Base-by-base conservation (phyloP, 2,113 vertebrate genomes). In the Prolemur simus region DNA sequence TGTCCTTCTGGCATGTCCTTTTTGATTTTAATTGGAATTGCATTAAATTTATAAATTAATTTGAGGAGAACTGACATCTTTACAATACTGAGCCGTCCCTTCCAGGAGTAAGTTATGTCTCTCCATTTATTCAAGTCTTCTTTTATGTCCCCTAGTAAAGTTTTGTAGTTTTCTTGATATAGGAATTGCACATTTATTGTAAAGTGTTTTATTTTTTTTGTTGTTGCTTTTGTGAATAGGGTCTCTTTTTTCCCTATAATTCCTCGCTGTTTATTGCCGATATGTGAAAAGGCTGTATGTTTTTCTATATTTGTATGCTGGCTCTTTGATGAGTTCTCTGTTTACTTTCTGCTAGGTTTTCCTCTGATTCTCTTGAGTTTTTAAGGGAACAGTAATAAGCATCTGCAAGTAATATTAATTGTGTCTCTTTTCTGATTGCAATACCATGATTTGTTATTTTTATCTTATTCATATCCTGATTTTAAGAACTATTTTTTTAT, bases 41-140 rank as follows among this genome's bases (percentile, higher is more conserved):
- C 87, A 94, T 97, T 98, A 96, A 93, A 96, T 98, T 94, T 97
- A 93, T 97, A 97, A 97, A 97, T 97, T 97, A 98, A 98, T 98
- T 96, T 96, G 92, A 97, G 58, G 83, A 91, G 94, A 95, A 58
- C 89, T 97, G 97, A 97, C 97, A 95, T 96, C 94, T 98, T 98
- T 97, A 98, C 94, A 97, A 97, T 96, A 87, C 17, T n/a, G 89
- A 95, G 80, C 76, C 97, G 66, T 89, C 92, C 81, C 87, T 97
- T 97, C 87, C 64, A 80, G 92, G 89, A 95, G 95, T 93, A 97
- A 97, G 97, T 98, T 97, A 97, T 94, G 95, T 64, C 92, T 96
- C 95, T 73, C 96, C 96, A 95, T 97, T 96, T 93, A 94, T 96
- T 98, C 97, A 96, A 97, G 96, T 87, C 92, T 97, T 88, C 77